Conservation (phyloP, 2,888 invertebrate species). For the Campoplex nolae region DNA sequence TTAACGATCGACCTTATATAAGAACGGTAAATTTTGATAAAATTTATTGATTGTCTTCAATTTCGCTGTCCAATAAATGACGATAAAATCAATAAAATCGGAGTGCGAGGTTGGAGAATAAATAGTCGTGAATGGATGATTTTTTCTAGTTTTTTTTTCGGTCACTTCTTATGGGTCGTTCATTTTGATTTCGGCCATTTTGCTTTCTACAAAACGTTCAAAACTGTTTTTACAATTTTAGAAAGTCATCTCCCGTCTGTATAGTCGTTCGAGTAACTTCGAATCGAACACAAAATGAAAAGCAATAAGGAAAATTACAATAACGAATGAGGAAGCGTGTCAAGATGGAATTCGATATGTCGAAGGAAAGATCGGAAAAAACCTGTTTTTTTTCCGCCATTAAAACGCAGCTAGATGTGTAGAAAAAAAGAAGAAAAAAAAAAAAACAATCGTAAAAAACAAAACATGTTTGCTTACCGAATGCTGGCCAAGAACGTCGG, state of each 20-base stretch:
- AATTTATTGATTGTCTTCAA: neutral
- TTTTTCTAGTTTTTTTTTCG: neutral
- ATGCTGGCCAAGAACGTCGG: slow-evolving; percentile 82
- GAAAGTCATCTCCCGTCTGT: neutral
- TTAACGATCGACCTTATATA: neutral
- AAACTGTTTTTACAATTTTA: neutral
- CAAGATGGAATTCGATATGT: neutral
- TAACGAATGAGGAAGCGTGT: neutral
- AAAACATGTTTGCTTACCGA: slow-evolving; percentile 78
- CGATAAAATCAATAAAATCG: neutral
- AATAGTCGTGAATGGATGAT: neutral
- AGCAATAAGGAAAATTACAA: neutral
- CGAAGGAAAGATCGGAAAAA: slow-evolving; percentile 4
- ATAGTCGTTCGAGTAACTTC: neutral
- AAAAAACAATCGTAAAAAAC: slow-evolving; percentile 18
- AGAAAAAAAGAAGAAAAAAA: neutral
- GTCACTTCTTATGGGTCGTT: neutral
- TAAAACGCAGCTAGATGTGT: neutral
- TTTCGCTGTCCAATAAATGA: neutral
- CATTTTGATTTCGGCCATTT: neutral
- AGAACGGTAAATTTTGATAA: neutral
- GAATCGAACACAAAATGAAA: neutral
- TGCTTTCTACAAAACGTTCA: neutral
- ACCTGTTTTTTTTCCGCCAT: neutral
- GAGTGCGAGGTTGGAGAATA: neutral